Evolutionary conservation across 1,140 invertebrate species (phyloP), one percentile per base, ranked within the genome.

Genomic region (Drosophila trapezifrons): DNA sequence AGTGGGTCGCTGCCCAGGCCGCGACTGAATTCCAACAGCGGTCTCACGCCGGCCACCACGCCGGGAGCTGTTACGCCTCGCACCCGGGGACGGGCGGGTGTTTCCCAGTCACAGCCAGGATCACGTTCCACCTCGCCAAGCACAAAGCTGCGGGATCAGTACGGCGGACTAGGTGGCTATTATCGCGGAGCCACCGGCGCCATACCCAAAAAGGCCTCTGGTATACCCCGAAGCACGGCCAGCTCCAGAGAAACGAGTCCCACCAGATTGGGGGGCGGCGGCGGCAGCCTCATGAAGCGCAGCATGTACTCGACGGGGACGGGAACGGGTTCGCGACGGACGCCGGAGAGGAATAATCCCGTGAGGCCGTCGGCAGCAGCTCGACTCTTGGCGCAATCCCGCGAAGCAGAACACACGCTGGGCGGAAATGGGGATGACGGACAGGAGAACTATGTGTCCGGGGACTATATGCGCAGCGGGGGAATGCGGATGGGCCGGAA

Each of bases 111-210:
- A 27, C 97, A 98, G 93, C 97, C 90, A 3, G 90, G 90, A 17
- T 98, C 97, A 78, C 94, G 97, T 57, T 98, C 97, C 8, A 96
- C 96, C 49, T 98, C 97, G 1, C 97, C 97, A 4, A 97, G 96
- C 40, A 97, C 97, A 3, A 94, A 97, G 69, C 93, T 95, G 55
- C 94, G 94, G 66, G 91, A 92, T 73, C 86, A 86, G 40, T 96
- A 96, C 79, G 71, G 76, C 37, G 78, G 71, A 37, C 40, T 85
- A n/a, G 37, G 77, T 43, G 59, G 92, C 73, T 93, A 93, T n/a
- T 78, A 82, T 22, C 75, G 84, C 6, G 79, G 81, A 3, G 86
- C 66, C 37, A 90, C 89, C 13, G 92, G 91, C 60, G 93, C 92
- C 22, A 92, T 81, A 74, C 92, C 93, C 9, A 91, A 94, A 4